Base-by-base conservation (phyloP, 1,140 invertebrate genomes). In the Ganaspis sp. region DNA sequence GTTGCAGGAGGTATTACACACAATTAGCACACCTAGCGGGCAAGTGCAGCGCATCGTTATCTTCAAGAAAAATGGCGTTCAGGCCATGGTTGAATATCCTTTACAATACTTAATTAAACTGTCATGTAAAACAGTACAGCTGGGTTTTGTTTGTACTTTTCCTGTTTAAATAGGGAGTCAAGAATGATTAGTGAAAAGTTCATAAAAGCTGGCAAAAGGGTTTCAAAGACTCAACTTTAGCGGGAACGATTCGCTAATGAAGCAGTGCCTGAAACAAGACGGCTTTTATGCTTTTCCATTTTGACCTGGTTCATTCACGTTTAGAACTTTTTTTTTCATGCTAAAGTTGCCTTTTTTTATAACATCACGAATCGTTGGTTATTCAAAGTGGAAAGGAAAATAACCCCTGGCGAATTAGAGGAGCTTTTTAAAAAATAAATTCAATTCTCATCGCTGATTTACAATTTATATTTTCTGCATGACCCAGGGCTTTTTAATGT, bases 21-120 rank as follows among this genome's bases (percentile, higher is more conserved):
- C 98, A 83, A 99, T 99, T 89, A 98, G 97, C 90, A 94, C 95
- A 83, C 95, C 97, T 73, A 97, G 97, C 92, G 98, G 98, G 34
- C 96, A 98, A 90, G 98, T 99, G n/a, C 94, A 97, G 81, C 94
- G 98, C 84, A 99, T 99, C 92, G 98, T 99, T 70, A 98, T 99
- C 85, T 99, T 99, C 92, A 98, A 98, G 94, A 99, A 99, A 92
- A 98, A 99, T 91, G 98, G 97, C 73, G 96, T 99, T 6, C 98
- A 99, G 91, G 98, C 98, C 72, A 98, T 99, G 97, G 98, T 99
- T 86, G 98, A 99, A 97, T 99, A 97, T 97, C 96, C 96, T 97
- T 97, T 96, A 91, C 87, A 91, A 92, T 87, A 75, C 76, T 76
- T 76, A 69, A 72, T 79, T 77, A 53, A 73, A 71, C 58, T 64